Evolutionary conservation across 2,113 vertebrate species (phyloP).

Genomic region (Pelvicachromis taeniatus): DNA sequence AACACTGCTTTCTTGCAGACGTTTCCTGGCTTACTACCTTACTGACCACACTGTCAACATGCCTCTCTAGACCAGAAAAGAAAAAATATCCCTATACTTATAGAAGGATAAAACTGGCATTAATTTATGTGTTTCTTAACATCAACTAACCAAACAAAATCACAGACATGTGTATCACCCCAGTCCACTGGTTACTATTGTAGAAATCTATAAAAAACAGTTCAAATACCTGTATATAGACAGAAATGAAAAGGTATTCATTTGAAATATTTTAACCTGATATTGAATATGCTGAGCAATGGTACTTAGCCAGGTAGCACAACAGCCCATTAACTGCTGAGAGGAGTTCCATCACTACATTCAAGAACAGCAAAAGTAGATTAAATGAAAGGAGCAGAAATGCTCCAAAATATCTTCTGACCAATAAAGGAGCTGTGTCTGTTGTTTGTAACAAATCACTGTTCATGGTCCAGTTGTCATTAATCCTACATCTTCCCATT

Average conservation of each 20-base stretch:
- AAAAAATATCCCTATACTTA: neutral
- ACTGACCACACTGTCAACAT: neutral
- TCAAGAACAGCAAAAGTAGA: neutral
- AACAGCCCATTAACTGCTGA: neutral
- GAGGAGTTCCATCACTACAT: neutral
- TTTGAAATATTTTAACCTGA: neutral
- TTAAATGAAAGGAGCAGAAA: neutral
- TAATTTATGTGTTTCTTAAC: neutral
- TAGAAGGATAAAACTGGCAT: neutral
- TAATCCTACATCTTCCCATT: neutral
- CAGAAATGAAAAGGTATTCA: neutral
- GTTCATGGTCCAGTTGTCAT: neutral
- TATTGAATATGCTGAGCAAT: neutral
- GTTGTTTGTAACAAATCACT: neutral
- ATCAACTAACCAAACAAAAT: neutral
- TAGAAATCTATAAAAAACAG: neutral
- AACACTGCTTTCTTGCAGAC: neutral
- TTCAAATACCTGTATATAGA: neutral
- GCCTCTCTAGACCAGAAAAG: neutral
- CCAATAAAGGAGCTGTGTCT: neutral
- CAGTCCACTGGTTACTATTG: neutral
- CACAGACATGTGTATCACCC: neutral
- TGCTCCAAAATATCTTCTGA: neutral
- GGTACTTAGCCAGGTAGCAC: neutral
- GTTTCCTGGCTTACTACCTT: neutral